Evolutionary conservation across 1,140 invertebrate genomes (phyloP).

Genomic region (Lineus longissimus): DNA sequence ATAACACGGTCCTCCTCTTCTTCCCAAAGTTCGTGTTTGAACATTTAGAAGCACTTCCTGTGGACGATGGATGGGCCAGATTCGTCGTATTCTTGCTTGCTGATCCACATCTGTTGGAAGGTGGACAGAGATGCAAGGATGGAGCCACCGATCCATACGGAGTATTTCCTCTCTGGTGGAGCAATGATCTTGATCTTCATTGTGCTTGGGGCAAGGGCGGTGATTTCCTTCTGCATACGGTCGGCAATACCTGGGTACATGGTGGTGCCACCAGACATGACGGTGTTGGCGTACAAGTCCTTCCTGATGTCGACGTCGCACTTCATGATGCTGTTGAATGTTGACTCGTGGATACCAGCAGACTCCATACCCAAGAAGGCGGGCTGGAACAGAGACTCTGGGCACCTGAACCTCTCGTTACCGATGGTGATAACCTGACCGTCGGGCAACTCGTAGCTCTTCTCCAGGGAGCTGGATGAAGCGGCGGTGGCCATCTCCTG

Average conservation of each 20-base stretch:
- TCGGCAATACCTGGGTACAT: slow-evolving; percentile 62
- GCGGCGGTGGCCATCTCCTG: slow-evolving; percentile 93
- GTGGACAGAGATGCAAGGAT: slow-evolving; percentile 59
- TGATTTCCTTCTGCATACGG: slow-evolving; percentile 63
- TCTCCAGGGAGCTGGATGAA: slow-evolving; percentile 63
- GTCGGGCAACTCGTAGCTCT: slow-evolving; percentile 56
- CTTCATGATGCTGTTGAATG: slow-evolving; percentile 79
- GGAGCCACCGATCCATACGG: slow-evolving; percentile 56
- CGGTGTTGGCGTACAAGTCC: slow-evolving; percentile 86
- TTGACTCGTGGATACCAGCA: slow-evolving; percentile 55
- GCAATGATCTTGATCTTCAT: slow-evolving; percentile 73
- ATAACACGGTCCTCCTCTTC: no score
- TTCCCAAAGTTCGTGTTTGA: slow-evolving; percentile 49
- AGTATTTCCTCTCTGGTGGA: slow-evolving; percentile 56
- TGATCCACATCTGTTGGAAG: slow-evolving; percentile 73
- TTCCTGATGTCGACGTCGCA: slow-evolving; percentile 73
- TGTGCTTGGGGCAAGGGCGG: slow-evolving; percentile 66
- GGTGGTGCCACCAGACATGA: slow-evolving; percentile 83
- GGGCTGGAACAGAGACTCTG: slow-evolving; percentile 69
- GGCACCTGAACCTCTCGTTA: slow-evolving; percentile 42
- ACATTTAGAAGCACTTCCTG: slow-evolving; percentile 43
- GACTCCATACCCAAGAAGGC: slow-evolving; percentile 40
- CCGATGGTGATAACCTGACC: slow-evolving; percentile 52
- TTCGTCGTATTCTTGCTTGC: slow-evolving; percentile 92
- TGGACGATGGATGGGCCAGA: slow-evolving; percentile 90